These are phyloP conservation scores for Rhizomys pruinosus DNA, from an alignment of 2,113 vertebrate genomes.

Conservation along the genomic window DNA sequence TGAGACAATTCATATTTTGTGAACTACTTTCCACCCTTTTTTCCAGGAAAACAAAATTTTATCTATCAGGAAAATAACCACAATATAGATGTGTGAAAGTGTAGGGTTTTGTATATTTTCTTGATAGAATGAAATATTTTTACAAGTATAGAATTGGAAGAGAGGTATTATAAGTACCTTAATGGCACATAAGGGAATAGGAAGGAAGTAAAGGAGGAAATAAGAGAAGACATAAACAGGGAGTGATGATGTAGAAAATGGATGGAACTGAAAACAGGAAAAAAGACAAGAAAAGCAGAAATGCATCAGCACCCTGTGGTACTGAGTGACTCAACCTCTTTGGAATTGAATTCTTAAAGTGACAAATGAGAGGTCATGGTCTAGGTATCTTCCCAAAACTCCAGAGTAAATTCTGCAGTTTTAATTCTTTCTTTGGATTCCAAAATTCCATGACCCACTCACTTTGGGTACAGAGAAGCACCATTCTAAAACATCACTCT, in stretches of 20 bases:
- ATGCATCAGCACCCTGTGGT: not conserved
- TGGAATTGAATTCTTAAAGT: not conserved
- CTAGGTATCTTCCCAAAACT: not conserved
- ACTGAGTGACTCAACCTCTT: not conserved
- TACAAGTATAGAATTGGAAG: not conserved
- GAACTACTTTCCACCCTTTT: not conserved
- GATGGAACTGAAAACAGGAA: not conserved
- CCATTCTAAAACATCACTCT: conserved; percentile 43
- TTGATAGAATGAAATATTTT: not conserved
- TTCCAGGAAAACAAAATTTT: not conserved
- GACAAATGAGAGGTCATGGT: not conserved
- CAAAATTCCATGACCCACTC: not conserved
- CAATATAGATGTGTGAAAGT: not conserved
- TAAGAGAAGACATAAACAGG: accelerated
- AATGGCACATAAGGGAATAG: not conserved
- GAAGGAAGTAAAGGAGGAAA: too few species aligned
- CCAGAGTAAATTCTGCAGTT: not conserved
- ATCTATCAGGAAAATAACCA: not conserved
- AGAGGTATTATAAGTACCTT: not conserved
- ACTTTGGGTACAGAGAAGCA: not conserved
- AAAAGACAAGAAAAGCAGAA: not conserved
- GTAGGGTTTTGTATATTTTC: not conserved
- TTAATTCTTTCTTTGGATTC: not conserved
- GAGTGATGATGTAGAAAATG: not conserved
- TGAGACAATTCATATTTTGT: not conserved